A percentile compares a stretch with the other conserved stretches of the same genome.
Evolutionary conservation across 2,797 vertebrate genomes (phyloP).

Genomic region (Sebastes variabilis): DNA sequence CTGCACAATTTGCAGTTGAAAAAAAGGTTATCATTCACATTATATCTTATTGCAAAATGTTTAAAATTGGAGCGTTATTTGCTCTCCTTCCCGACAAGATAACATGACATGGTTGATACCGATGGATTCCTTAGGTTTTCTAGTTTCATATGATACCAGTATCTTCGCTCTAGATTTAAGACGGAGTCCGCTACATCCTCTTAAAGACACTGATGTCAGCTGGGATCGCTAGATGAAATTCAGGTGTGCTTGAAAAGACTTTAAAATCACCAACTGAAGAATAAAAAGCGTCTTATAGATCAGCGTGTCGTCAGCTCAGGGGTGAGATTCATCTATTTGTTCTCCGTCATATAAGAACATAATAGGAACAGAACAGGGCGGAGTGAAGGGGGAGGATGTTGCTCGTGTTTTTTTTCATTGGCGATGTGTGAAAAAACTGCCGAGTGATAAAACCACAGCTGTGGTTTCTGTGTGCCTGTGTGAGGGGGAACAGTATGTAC

Average conservation of each 20-base stretch:
- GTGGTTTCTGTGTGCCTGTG: slow-evolving; percentile 29
- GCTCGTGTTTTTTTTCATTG: slow-evolving; percentile 10
- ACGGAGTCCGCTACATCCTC: too few species aligned
- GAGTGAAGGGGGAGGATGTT: not conserved
- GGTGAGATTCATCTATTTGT: not conserved
- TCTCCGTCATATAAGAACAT: not conserved
- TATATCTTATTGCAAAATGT: too few species aligned
- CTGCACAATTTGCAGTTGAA: too few species aligned
- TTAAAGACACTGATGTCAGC: rapidly evolving
- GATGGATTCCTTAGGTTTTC: too few species aligned
- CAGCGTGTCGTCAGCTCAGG: not conserved
- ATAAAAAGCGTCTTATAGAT: not conserved
- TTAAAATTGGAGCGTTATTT: too few species aligned
- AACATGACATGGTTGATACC: too few species aligned
- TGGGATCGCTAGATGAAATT: too few species aligned
- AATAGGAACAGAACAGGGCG: not conserved
- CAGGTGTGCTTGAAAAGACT: too few species aligned
- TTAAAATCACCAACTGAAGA: not conserved
- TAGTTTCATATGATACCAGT: not conserved
- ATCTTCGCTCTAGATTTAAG: too few species aligned
- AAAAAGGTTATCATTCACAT: too few species aligned
- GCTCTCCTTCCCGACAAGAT: too few species aligned
- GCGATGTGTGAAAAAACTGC: not conserved
- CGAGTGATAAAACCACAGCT: slow-evolving; percentile 56
- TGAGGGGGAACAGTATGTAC: slow-evolving; percentile 45